Percentiles rank a stretch among this genome's conserved stretches.
Conservation (phyloP, 2,113 vertebrate species). For the Aramus guarauna region DNA sequence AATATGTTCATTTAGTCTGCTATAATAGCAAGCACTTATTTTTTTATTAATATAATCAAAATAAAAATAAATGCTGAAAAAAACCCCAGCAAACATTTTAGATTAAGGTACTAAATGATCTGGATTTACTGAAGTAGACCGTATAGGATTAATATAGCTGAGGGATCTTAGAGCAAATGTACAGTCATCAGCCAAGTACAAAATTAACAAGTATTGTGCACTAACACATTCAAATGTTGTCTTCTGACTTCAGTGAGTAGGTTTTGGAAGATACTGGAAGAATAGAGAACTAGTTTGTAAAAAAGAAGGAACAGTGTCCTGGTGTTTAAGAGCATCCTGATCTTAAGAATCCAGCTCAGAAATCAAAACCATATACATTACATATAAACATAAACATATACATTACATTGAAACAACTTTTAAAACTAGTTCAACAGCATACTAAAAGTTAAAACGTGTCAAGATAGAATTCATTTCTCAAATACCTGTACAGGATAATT, state of each 20-base stretch:
- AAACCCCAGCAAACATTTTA: background rate
- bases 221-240: background rate
- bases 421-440: background rate
- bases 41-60: background rate
- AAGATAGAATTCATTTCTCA: background rate
- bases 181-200: background rate
- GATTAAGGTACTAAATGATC: background rate
- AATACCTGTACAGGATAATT: background rate
- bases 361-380: background rate
- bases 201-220: background rate
- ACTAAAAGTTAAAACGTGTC: background rate
- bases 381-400: background rate
- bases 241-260: background rate
- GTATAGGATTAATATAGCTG: background rate
- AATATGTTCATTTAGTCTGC: background rate
- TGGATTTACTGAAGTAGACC: background rate
- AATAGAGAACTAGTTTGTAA: background rate
- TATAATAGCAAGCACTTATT: background rate
- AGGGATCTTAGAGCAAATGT: background rate
- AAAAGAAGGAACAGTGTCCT: background rate
- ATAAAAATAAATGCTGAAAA: background rate
- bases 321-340: background rate
- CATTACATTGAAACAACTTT: background rate
- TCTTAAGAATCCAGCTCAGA: background rate
- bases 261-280: background rate